A percentile compares a stretch with the other conserved stretches of the same genome.
These are phyloP conservation scores for Rattus rattus DNA, from an alignment of 2,113 vertebrate species.

Conservation along the genomic window DNA sequence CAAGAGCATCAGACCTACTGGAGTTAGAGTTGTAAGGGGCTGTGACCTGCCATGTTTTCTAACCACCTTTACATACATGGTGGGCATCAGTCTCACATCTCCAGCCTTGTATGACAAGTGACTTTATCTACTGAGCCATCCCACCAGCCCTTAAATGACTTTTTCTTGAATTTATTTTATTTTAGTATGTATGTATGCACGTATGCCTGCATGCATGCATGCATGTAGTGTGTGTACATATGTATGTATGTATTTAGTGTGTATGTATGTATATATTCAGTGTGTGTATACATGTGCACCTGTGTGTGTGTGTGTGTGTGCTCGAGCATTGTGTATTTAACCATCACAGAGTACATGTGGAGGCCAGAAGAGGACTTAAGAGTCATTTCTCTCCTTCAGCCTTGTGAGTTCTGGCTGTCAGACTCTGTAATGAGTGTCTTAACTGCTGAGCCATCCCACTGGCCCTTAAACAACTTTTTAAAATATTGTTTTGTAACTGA, in stretches of 20 bases:
- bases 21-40: not conserved
- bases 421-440: not conserved
- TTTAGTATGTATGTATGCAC: not conserved
- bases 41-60: not conserved
- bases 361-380: not conserved
- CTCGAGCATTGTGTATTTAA: not conserved
- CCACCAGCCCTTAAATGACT: not conserved
- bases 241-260: not conserved
- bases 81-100: not conserved
- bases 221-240: not conserved
- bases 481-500: constrained; percentile 41
- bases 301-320: not conserved
- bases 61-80: not conserved
- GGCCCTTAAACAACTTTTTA: not conserved
- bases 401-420: not conserved
- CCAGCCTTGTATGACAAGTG: not conserved
- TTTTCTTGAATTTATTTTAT: not conserved
- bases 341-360: not conserved
- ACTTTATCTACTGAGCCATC: not conserved
- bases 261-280: not conserved
- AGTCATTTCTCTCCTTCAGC: not conserved
- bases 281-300: not conserved
- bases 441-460: not conserved
- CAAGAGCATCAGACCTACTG: not conserved
- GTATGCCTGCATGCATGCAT: not conserved